Conservation (phyloP, 2,888 invertebrate species). For the Leucoma salicis region DNA sequence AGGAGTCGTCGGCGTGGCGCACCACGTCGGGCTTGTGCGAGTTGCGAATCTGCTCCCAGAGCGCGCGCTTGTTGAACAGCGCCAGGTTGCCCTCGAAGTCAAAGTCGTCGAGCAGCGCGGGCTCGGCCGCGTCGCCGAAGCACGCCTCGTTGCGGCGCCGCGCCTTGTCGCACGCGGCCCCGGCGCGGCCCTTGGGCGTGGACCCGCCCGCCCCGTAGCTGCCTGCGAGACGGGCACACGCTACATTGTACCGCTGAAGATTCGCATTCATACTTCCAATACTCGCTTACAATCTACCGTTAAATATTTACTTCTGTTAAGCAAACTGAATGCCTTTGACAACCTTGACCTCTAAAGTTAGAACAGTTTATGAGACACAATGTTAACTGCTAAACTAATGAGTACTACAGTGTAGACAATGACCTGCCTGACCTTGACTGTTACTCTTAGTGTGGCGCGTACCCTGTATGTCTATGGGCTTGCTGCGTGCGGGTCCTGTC, state of each 20-base stretch:
- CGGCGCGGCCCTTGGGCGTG: slow-evolving; percentile 78
- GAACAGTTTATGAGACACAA: too few species aligned
- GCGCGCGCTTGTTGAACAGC: slow-evolving; percentile 89
- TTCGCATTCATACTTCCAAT: too few species aligned
- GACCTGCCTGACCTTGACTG: slow-evolving; percentile 39
- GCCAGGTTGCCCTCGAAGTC: slow-evolving; percentile 97
- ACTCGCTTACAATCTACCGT: too few species aligned
- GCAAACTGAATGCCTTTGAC: too few species aligned
- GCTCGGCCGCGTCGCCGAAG: slow-evolving; percentile 88
- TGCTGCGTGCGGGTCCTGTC: slow-evolving; percentile 48
- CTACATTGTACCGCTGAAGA: too few species aligned
- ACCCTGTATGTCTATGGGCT: slow-evolving; percentile 68
- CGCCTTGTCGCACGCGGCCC: slow-evolving; percentile 51
- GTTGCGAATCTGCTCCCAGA: slow-evolving; percentile 63
- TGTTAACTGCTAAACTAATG: too few species aligned
- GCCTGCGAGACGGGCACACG: slow-evolving; percentile 30
- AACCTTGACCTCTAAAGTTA: too few species aligned
- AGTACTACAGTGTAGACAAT: too few species aligned
- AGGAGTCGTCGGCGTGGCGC: slow-evolving; percentile 73
- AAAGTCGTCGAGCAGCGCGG: slow-evolving; percentile 88
- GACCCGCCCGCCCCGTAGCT: slow-evolving; percentile 51
- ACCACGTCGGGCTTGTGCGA: slow-evolving; percentile 62
- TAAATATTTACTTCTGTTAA: too few species aligned
- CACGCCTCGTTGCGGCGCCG: slow-evolving; percentile 87
- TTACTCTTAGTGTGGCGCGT: slow-evolving; percentile 39